Conservation (phyloP, 2,888 invertebrate species). For the Zaprionus bogoriensis region DNA sequence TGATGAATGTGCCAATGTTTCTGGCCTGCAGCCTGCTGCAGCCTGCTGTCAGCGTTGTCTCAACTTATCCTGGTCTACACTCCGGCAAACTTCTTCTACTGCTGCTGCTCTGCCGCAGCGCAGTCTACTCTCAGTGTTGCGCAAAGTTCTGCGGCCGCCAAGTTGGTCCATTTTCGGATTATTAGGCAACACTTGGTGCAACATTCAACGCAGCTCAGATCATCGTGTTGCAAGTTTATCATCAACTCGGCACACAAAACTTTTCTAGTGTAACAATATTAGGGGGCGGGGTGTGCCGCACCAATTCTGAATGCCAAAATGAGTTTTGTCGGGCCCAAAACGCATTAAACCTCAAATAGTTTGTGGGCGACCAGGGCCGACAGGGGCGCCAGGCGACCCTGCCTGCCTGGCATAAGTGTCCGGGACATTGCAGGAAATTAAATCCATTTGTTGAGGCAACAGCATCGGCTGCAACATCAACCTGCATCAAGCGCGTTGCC, state of each 20-base stretch:
- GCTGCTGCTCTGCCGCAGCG: too few species aligned
- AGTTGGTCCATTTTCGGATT: constrained; percentile 57
- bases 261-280: constrained; percentile 35
- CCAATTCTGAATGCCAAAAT: too few species aligned
- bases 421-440: constrained; percentile 65
- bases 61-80: constrained; percentile 55
- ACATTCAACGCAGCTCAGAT: constrained; percentile 32
- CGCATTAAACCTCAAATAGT: constrained; percentile 45
- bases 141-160: constrained; percentile 66
- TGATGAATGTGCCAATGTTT: constrained; percentile 76
- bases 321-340: constrained; percentile 37
- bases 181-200: constrained; percentile 72
- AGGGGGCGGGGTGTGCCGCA: too few species aligned
- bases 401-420: not conserved
- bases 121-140: constrained; percentile 22
- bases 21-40: constrained; percentile 37
- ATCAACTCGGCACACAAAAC: constrained; percentile 42
- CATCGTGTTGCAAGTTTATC: constrained; percentile 48
- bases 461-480: constrained; percentile 30
- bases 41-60: constrained; percentile 24
- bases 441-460: constrained; percentile 58
- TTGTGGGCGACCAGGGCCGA: constrained; percentile 13
- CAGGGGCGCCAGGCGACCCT: not conserved
- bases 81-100: constrained; percentile 50
- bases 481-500: too few species aligned